Conservation (phyloP, 2,113 vertebrate species). For the Antennarius striatus region DNA sequence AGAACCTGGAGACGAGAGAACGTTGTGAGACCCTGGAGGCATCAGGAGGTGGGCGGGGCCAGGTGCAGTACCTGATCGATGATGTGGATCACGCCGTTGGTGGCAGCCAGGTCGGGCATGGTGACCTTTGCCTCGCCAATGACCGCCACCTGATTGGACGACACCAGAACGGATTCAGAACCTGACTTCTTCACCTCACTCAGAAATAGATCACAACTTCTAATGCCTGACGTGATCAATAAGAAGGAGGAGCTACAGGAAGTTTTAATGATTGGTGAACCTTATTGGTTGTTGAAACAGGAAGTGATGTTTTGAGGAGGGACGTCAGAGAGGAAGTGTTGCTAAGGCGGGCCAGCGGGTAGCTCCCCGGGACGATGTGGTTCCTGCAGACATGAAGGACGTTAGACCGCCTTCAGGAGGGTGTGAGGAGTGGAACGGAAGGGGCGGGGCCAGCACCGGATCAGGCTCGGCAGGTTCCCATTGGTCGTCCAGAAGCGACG, state of each 20-base stretch:
- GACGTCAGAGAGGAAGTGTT: conserved; percentile 77
- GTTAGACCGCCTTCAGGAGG: no score
- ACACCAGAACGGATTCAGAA: background rate
- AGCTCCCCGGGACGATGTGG: conserved; percentile 81
- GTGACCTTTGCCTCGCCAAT: conserved; percentile 82
- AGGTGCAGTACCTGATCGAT: conserved; percentile 82
- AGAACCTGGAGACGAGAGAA: conserved; percentile 79
- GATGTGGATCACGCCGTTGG: conserved; percentile 89
- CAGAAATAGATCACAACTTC: no score
- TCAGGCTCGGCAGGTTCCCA: conserved; percentile 82
- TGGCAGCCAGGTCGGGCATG: conserved; percentile 80
- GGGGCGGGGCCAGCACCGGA: conserved; percentile 78
- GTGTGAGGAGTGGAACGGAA: no score
- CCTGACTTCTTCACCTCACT: no score
- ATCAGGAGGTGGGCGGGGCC: background rate
- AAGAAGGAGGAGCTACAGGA: background rate
- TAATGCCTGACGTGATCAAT: no score
- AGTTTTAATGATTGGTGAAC: conserved; percentile 53
- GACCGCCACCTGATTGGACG: conserved; percentile 73
- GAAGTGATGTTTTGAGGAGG: conserved; percentile 80
- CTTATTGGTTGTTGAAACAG: conserved; percentile 77
- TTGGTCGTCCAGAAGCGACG: conserved; percentile 83
- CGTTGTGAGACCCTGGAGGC: background rate
- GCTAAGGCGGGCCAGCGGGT: conserved; percentile 77
- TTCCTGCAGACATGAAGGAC: conserved; percentile 70